Conservation (phyloP, 2,888 invertebrate genomes). For the Dryococelus australis region DNA sequence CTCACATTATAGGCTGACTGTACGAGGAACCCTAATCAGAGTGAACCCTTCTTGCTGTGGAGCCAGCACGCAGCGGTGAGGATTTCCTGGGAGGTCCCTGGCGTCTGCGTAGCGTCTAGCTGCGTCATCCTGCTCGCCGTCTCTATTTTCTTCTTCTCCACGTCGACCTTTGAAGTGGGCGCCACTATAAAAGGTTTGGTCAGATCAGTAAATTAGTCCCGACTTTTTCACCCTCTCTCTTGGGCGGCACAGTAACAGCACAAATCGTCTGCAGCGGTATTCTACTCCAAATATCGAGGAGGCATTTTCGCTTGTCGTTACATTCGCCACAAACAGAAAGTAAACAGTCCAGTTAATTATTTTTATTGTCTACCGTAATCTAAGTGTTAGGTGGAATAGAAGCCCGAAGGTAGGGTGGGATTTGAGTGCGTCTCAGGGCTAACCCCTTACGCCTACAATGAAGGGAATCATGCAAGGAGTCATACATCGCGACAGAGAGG, state of each 20-base stretch:
- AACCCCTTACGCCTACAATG: too few relatives aligned
- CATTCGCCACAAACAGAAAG: too few relatives aligned
- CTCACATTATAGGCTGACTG: too few relatives aligned
- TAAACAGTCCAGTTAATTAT: too few relatives aligned
- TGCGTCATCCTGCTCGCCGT: neutral
- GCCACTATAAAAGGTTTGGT: neutral
- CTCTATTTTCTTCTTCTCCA: neutral
- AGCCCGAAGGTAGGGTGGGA: too few relatives aligned
- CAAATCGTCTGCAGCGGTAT: neutral
- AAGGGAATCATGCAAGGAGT: too few relatives aligned
- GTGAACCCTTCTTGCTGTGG: neutral
- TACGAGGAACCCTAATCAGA: neutral
- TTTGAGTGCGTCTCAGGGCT: too few relatives aligned
- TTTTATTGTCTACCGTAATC: too few relatives aligned
- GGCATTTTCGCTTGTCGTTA: neutral
- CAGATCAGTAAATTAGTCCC: neutral
- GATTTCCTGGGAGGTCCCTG: neutral
- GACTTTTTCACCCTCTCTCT: neutral
- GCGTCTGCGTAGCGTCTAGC: neutral
- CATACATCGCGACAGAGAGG: too few relatives aligned
- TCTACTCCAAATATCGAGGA: neutral
- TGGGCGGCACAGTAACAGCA: neutral
- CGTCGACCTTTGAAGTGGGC: constrained; percentile 1
- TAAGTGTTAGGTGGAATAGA: too few relatives aligned
- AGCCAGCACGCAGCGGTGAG: too few relatives aligned